Conservation (phyloP, 2,113 vertebrate species). For the Opisthocomus hoazin region DNA sequence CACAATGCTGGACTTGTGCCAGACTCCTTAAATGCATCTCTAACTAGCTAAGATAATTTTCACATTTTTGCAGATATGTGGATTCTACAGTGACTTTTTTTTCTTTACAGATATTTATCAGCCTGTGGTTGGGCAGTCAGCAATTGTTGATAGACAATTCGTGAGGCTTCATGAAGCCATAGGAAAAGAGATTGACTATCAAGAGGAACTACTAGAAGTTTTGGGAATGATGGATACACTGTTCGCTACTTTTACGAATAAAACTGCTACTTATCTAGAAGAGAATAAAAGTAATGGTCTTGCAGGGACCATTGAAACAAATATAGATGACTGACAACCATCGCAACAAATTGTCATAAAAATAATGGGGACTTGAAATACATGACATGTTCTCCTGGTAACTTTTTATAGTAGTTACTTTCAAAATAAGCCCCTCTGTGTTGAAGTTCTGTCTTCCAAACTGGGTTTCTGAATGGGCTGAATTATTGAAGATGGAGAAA, state of each 20-base stretch:
- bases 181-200: constrained; percentile 88
- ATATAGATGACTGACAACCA: background rate
- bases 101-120: constrained; percentile 82
- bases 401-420: background rate
- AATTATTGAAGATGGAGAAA: background rate
- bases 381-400: background rate
- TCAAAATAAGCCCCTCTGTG: background rate
- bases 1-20: background rate
- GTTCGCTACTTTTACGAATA: constrained; percentile 86
- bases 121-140: constrained; percentile 84
- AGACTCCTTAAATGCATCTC: background rate
- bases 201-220: constrained; percentile 89
- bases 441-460: background rate
- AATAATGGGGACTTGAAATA: background rate
- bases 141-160: constrained; percentile 87
- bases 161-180: constrained; percentile 84
- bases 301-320: constrained; percentile 23
- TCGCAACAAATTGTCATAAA: background rate
- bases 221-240: constrained; percentile 96
- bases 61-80: fast-evolving
- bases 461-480: background rate
- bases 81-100: background rate
- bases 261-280: constrained; percentile 53
- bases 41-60: background rate
- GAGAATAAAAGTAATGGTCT: constrained; percentile 35